A percentile compares a stretch with the other conserved stretches of the same genome.
These are phyloP conservation scores for Drosophila greeni DNA, from an alignment of 2,888 invertebrate species.

Conservation along the genomic window DNA sequence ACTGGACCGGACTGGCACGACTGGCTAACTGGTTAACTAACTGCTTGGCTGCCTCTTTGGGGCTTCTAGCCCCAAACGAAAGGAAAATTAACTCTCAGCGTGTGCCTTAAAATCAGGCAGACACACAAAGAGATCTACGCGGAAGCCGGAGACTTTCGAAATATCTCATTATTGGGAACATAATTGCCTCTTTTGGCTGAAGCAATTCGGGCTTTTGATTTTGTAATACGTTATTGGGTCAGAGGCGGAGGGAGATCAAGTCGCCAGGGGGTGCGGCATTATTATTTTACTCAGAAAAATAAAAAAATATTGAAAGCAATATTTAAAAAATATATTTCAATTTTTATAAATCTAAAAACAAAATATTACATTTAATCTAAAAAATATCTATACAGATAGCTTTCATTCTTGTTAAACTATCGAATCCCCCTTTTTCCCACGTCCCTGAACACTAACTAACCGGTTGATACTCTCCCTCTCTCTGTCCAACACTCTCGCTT, in stretches of 20 bases:
- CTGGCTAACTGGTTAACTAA: constrained; percentile 35
- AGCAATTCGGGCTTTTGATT: constrained; percentile 10
- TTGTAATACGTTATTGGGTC: constrained; percentile 15
- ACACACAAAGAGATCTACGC: constrained; percentile 5
- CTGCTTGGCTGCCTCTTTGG: constrained; percentile 19
- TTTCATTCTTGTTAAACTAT: no score
- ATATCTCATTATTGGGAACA: constrained; percentile 25
- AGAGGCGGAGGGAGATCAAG: not conserved
- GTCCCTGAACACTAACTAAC: constrained; percentile 2
- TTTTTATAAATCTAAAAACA: no score
- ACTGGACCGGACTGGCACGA: constrained; percentile 30
- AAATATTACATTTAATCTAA: no score
- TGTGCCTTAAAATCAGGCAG: not conserved
- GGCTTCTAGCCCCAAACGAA: constrained; percentile 14
- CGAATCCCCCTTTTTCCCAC: not conserved
- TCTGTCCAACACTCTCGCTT: constrained; percentile 19
- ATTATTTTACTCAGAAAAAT: no score
- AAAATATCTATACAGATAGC: no score
- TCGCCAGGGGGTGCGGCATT: no score
- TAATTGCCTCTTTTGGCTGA: constrained; percentile 20
- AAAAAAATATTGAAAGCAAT: no score
- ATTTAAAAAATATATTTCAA: no score
- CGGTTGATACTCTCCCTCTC: constrained; percentile 12
- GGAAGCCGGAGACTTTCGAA: constrained; percentile 16
- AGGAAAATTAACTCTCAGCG: constrained; percentile 15